phyloP scores from a whole-genome alignment of 2,797 vertebrate genomes.

The Poecile montanus region DNA sequence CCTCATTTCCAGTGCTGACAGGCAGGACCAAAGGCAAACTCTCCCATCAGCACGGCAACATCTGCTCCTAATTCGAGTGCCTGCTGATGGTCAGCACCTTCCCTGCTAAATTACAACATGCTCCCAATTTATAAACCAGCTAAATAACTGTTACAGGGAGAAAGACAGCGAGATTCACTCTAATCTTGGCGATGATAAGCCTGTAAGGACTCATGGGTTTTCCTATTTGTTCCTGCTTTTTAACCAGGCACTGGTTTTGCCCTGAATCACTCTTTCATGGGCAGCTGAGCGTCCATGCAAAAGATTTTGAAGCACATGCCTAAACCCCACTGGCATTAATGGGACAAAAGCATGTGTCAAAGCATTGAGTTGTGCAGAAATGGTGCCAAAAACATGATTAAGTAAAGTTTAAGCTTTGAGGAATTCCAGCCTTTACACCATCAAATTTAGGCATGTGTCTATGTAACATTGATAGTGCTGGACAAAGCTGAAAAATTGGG shows the following conservation, averaged over 20 bases:
- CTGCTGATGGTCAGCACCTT: slow-evolving; percentile 44
- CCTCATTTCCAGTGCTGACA: neutral
- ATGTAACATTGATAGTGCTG: neutral
- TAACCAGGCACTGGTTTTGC: neutral
- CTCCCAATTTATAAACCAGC: neutral
- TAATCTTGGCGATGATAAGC: neutral
- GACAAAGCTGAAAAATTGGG: neutral
- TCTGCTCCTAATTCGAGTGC: neutral
- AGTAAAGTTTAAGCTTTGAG: neutral
- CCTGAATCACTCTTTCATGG: neutral
- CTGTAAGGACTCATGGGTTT: neutral
- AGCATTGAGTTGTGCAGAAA: neutral
- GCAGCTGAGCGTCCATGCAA: neutral
- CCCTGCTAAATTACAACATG: neutral
- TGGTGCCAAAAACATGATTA: neutral
- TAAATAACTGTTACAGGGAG: neutral
- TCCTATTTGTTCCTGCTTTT: neutral
- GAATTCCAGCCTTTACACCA: neutral
- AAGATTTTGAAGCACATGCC: neutral
- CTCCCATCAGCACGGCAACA: neutral
- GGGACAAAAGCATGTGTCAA: neutral
- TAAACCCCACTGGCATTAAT: neutral
- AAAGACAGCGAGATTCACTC: neutral
- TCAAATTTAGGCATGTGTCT: neutral
- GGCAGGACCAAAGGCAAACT: neutral